phyloP scores from a whole-genome alignment of 2,888 invertebrate genomes.

The Drosophila mettleri region DNA sequence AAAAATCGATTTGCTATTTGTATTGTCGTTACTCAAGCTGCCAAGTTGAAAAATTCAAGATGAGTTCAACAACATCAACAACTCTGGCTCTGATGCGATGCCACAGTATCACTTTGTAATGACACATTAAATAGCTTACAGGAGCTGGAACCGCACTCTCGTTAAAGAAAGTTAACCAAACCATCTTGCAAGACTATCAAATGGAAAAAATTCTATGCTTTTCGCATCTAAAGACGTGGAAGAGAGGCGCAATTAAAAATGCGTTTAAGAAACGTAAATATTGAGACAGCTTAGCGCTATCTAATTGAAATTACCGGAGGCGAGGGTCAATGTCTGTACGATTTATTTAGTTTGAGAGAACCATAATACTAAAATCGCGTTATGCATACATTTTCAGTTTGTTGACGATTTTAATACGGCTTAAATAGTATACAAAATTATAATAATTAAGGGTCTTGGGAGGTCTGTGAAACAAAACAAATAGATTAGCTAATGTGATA shows the following conservation, averaged over 20 bases:
- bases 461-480: conserved; percentile 25
- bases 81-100: neutral
- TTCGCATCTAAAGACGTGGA: neutral
- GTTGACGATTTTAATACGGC: conserved; percentile 20
- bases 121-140: conserved; percentile 24
- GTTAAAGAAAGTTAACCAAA: conserved; percentile 32
- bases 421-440: conserved; percentile 35
- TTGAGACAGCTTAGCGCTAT: conserved; percentile 20
- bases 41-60: conserved; percentile 14
- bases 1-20: conserved; percentile 57
- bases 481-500: conserved; percentile 57
- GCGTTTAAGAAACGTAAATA: conserved; percentile 22
- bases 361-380: conserved; percentile 5
- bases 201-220: conserved; percentile 12
- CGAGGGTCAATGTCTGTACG: conserved; percentile 45
- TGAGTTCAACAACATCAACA: conserved; percentile 41
- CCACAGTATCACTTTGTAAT: conserved; percentile 3
- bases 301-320: conserved; percentile 37
- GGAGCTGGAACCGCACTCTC: conserved; percentile 18
- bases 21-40: conserved; percentile 40
- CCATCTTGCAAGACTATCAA: conserved; percentile 1
- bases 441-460: conserved; percentile 38
- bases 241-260: conserved; percentile 10
- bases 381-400: conserved; percentile 21
- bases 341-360: conserved; percentile 14